phyloP scores from a whole-genome alignment of 1,140 invertebrate species.

The Sycophaga agraensis region DNA sequence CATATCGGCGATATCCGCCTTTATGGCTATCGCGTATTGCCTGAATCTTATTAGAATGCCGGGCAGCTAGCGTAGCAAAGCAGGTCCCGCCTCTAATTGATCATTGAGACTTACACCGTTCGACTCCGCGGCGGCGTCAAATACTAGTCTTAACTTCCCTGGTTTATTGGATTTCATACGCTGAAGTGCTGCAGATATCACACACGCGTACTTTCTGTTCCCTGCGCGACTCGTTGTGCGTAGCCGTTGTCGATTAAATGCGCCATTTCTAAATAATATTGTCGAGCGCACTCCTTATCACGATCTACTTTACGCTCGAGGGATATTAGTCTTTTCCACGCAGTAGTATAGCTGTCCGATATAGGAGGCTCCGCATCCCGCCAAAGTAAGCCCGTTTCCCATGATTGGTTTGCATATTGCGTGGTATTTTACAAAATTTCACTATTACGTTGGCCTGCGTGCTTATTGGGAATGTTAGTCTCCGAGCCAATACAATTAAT shows the following conservation, averaged over 20 bases:
- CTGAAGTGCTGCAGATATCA: constrained; percentile 16
- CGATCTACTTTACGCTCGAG: background rate
- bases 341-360: too few species aligned
- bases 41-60: background rate
- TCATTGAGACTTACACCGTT: constrained; percentile 24
- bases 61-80: background rate
- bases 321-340: background rate
- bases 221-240: background rate
- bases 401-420: too few species aligned
- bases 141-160: constrained; percentile 23
- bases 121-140: constrained; percentile 24
- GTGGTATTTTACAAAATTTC: too few species aligned
- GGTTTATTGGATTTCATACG: constrained; percentile 17
- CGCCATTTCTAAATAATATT: background rate
- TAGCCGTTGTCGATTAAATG: background rate
- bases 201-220: background rate
- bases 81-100: constrained; percentile 19
- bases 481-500: too few species aligned
- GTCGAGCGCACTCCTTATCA: background rate
- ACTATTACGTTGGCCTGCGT: too few species aligned
- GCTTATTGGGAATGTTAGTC: too few species aligned
- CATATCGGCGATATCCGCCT: background rate
- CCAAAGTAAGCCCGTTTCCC: too few species aligned
- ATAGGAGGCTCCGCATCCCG: too few species aligned
- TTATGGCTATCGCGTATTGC: background rate